Base-by-base conservation (phyloP, 2,797 vertebrate genomes). In the Streptopelia turtur region DNA sequence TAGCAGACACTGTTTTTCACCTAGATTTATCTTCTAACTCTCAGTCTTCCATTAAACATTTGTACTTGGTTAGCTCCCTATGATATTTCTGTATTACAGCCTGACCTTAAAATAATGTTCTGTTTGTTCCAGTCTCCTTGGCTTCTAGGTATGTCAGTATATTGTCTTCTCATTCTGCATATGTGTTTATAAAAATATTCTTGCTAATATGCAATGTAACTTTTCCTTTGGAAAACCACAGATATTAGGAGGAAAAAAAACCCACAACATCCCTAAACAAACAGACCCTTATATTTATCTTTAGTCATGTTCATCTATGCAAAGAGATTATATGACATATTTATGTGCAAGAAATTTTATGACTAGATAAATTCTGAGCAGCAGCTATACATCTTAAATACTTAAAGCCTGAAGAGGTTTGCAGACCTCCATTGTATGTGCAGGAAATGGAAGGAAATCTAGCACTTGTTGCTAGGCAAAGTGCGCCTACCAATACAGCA, bases 401-500 rank as follows among this genome's bases (percentile, higher is more conserved):
- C 63, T 89, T 88, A 57, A 86, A 93, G n/a, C 63, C 70, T 59
- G 77, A 89, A 90, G 82, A 50, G 72, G 88, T 93, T 91, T 92
- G 21, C 24, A 69, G 84, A 66, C 47, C 20, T 92, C 55, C 78
- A 33, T 86, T 88, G 59, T 79, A 60, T 21, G 18, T 2, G 1
- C 65, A 79, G 89, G 66, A 93, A 95, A 86, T 66, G 39, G 63
- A 90, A 90, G 89, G 63, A 95, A 91, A 93, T 78, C 55, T 90
- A 80, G 77, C 90, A 94, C 92, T 69, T 93, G 95, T 96, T 97
- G 95, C 95, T 94, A 95, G 93, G 95, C 93, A 94, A 92, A 95
- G 24, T 37, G 45, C 87, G 72, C 87, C 89, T 81, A 72, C 79
- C 47, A 66, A 74, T 65, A 37, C 13, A 81, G 69, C 84, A 63